Percentiles rank a stretch among this genome's conserved stretches.
Conservation (phyloP, 2,888 invertebrate genomes). For the Nomada goodeniana region DNA sequence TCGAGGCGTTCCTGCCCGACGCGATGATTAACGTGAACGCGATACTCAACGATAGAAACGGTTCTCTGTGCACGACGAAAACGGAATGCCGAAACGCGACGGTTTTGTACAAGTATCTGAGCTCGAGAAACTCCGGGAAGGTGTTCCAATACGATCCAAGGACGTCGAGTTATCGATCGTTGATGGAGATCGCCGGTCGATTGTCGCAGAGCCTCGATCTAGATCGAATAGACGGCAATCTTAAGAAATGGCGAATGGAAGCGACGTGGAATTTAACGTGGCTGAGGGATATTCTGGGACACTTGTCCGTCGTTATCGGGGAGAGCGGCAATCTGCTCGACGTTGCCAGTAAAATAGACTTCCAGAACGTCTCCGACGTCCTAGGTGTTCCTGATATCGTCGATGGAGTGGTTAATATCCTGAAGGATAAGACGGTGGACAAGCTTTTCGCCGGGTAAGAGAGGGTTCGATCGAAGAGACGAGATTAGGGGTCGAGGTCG, state of each 20-base stretch:
- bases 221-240: conserved; percentile 69
- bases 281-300: conserved; percentile 84
- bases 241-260: conserved; percentile 82
- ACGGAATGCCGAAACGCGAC: conserved; percentile 66
- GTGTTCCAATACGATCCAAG: conserved; percentile 76
- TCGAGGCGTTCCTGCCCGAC: conserved; percentile 72
- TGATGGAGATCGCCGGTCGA: conserved; percentile 71
- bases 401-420: conserved; percentile 84
- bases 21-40: conserved; percentile 79
- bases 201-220: conserved; percentile 74
- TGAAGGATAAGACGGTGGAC: conserved; percentile 85
- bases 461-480: neutral
- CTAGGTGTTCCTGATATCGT: conserved; percentile 81
- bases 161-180: conserved; percentile 70
- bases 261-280: conserved; percentile 85
- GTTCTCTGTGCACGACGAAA: conserved; percentile 64
- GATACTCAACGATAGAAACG: conserved; percentile 64
- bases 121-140: conserved; percentile 73
- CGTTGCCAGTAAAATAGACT: conserved; percentile 84
- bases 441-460: conserved; percentile 85
- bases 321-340: conserved; percentile 85
- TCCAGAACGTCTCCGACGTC: conserved; percentile 81
- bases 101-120: conserved; percentile 71
- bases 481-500: conserved; percentile 3
- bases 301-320: conserved; percentile 82